These are phyloP conservation scores for Acanthosoma haemorrhoidale DNA, from an alignment of 2,888 invertebrate species.

Conservation along the genomic window DNA sequence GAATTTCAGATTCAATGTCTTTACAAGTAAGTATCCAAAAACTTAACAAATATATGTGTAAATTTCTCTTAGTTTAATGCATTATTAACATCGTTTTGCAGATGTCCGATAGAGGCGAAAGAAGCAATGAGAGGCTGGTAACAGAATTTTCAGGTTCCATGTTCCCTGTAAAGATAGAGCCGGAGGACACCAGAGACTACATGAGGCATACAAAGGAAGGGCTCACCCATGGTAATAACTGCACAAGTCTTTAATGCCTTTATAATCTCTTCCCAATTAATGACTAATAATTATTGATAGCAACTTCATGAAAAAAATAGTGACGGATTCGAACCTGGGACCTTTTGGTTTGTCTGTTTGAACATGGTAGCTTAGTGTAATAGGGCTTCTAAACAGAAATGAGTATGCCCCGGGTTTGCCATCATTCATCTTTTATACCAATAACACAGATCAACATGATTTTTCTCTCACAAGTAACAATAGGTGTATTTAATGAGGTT, in stretches of 20 bases:
- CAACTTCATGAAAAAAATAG: no score
- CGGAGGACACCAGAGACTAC: constrained; percentile 25
- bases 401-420: no score
- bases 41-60: neutral
- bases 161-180: constrained; percentile 46
- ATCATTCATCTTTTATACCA: no score
- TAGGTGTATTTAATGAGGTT: no score
- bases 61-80: neutral
- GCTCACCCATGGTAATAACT: constrained; percentile 6
- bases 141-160: constrained; percentile 60
- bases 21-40: constrained; percentile 41
- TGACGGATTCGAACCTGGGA: no score
- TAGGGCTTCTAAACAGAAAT: no score
- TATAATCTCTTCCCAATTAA: neutral
- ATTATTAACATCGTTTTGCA: neutral
- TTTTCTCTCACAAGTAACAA: no score
- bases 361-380: no score
- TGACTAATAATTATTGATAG: no score
- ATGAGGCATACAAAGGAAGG: constrained; percentile 11
- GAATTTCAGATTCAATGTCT: constrained; percentile 62
- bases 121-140: constrained; percentile 46
- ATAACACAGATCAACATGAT: no score
- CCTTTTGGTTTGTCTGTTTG: no score
- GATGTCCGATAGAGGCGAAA: constrained; percentile 24
- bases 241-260: neutral